Conservation (phyloP, 2,797 vertebrate species). For the Huso huso region DNA sequence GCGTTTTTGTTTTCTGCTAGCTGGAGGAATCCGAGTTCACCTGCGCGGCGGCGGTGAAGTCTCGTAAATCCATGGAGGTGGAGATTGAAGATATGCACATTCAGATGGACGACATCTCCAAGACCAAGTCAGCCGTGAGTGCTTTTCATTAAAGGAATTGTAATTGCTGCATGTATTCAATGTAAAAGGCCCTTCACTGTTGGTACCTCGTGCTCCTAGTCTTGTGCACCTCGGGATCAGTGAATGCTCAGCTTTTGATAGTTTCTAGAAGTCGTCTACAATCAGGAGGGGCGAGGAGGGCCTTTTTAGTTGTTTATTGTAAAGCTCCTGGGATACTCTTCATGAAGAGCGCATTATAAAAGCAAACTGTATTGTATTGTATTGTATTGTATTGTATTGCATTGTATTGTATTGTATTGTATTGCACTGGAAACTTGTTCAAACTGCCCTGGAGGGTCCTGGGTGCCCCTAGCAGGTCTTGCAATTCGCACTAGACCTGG, state of each 20-base stretch:
- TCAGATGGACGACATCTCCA: slow-evolving; percentile 91
- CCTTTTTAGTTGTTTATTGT: too few species aligned
- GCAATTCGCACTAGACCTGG: background rate
- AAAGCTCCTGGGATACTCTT: too few species aligned
- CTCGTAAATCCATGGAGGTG: slow-evolving; percentile 91
- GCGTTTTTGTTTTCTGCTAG: slow-evolving; percentile 42
- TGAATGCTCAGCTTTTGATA: background rate
- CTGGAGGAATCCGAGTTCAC: slow-evolving; percentile 97
- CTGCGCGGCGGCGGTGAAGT: slow-evolving; percentile 82
- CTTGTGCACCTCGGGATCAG: background rate
- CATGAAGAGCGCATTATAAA: too few species aligned
- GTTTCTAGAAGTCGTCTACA: background rate
- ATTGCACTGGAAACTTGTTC: too few species aligned
- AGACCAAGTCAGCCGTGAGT: slow-evolving; percentile 82
- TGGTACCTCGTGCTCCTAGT: background rate
- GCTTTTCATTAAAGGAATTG: too few species aligned
- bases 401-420: too few species aligned
- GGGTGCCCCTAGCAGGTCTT: too few species aligned
- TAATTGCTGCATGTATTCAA: background rate
- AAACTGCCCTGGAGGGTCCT: too few species aligned
- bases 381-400: too few species aligned
- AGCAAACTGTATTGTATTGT: too few species aligned
- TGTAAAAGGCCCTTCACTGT: background rate
- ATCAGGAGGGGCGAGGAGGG: background rate
- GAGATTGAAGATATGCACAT: slow-evolving; percentile 94